Evolutionary conservation across 2,888 invertebrate species (phyloP), one percentile per base, ranked within the genome.

Genomic region (Venustoraphidia nigricollis): DNA sequence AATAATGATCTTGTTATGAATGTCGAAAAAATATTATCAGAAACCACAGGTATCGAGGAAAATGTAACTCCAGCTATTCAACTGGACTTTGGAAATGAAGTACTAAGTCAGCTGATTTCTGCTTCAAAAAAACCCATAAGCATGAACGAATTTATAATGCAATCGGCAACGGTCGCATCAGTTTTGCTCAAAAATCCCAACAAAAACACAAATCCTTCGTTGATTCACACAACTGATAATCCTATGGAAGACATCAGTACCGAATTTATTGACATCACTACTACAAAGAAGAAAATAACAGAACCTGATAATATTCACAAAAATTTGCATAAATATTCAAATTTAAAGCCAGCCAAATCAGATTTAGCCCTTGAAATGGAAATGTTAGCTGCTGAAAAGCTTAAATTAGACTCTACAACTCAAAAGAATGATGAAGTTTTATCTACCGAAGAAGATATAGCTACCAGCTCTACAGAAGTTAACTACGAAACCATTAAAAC

Each of bases 371-470:
- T 59, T n/a, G 59, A 59, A 51, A 44, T 39, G 34, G 50, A 53
- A 44, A 34, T 44, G 34, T 44, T 44, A 34, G 44, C 34, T 35
- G 36, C 43, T 34, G 39, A 41, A 41, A 36, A 46, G 35, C 37
- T 44, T 9, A 49, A 41, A 34, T 11, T 40, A 43, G 34, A 37
- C 41, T 45, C 44, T 10, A 50, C 50, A 34, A 50, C 53, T 50
- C 46, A 39, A 34, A 42, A 50, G 44, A 43, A 41, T 40, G 50
- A 44, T n/a, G 47, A 34, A 41, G 34, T 34, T n/a, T 13, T 17
- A 17, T 68, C 69, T 34, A 69, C 69, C 11, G 67, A 67, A 34
- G 62, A 66, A 11, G 58, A 60, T 8, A 63, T 68, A 11, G 64
- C 68, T 8, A 68, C 67, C 13, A 66, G 68, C 59, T 45, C 35